These are phyloP conservation scores for Cyprinella venusta DNA, from an alignment of 2,797 vertebrate genomes.

Conservation along the genomic window DNA sequence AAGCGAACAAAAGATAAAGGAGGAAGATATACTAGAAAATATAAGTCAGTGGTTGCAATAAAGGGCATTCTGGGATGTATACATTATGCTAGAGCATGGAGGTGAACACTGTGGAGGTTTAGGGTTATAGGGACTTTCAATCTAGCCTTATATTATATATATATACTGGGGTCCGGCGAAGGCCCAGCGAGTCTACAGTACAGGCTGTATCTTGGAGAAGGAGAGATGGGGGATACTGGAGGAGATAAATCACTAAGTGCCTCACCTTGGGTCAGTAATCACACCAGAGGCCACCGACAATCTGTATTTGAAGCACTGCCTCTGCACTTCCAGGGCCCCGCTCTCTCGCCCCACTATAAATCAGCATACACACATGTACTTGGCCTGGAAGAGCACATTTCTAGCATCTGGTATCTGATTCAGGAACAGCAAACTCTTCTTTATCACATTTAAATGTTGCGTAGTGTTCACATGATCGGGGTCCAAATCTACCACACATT, in stretches of 20 bases:
- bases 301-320: conserved; percentile 85
- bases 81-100: conserved; percentile 18
- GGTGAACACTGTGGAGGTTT: conserved; percentile 48
- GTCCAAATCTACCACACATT: background rate
- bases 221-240: conserved; percentile 75
- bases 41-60: conserved; percentile 29
- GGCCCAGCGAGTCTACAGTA: conserved; percentile 48
- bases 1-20: conserved; percentile 60
- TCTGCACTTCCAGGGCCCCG: conserved; percentile 82
- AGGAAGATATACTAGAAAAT: conserved; percentile 53
- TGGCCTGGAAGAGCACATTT: conserved; percentile 22
- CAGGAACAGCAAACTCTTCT: conserved; percentile 6
- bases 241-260: conserved; percentile 84
- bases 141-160: conserved; percentile 43
- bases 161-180: conserved; percentile 26
- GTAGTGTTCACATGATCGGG: background rate
- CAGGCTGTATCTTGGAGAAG: conserved; percentile 62
- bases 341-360: conserved; percentile 84
- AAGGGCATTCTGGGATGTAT: conserved; percentile 33
- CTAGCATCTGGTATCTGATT: conserved; percentile 5
- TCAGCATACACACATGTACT: conserved; percentile 74
- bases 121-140: conserved; percentile 41
- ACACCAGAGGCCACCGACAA: conserved; percentile 83
- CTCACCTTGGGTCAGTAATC: conserved; percentile 86
- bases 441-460: background rate